These are phyloP conservation scores for Macrotrachela quadricornifera DNA, from an alignment of 1,140 invertebrate genomes.

Conservation along the genomic window DNA sequence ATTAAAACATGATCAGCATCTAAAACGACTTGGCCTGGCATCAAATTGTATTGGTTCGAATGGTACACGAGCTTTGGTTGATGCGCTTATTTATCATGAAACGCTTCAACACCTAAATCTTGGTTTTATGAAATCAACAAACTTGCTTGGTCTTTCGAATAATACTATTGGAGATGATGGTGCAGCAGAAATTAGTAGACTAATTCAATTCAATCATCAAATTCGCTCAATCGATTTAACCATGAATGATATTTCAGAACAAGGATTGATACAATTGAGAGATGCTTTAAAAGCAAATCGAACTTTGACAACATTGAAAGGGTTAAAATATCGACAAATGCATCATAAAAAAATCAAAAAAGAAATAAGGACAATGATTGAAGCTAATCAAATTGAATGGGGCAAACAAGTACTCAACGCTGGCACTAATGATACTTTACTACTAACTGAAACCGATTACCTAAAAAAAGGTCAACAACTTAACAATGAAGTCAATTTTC, in stretches of 20 bases:
- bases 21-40: not conserved
- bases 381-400: not conserved
- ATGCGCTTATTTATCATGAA: not conserved
- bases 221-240: not conserved
- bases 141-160: not conserved
- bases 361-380: not conserved
- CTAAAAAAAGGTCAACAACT: no score
- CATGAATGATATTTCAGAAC: not conserved
- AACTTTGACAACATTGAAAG: not conserved
- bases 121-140: constrained; percentile 4
- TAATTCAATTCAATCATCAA: not conserved
- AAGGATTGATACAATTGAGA: not conserved
- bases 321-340: not conserved
- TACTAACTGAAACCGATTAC: no score
- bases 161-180: constrained; percentile 8
- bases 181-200: not conserved
- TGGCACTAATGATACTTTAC: no score
- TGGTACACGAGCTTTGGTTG: not conserved
- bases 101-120: not conserved
- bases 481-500: not conserved
- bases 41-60: not conserved
- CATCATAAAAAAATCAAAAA: not conserved
- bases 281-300: not conserved
- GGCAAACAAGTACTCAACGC: not conserved
- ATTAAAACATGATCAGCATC: not conserved